Evolutionary conservation across 2,888 invertebrate species (phyloP).

Genomic region (Epistrophe eligans): DNA sequence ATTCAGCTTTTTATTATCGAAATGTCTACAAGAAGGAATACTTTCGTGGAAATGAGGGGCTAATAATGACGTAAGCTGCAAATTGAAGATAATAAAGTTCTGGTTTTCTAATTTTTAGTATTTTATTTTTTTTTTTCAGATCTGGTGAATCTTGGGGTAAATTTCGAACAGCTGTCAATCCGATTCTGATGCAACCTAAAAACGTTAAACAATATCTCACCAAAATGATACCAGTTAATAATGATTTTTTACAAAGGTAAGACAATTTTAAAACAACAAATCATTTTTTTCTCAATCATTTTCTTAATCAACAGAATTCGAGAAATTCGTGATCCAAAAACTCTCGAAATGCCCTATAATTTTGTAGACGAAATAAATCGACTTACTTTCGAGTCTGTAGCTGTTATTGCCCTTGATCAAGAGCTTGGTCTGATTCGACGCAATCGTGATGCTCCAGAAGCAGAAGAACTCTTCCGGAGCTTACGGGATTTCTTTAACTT

Average conservation of each 20-base stretch:
- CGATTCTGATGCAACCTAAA: slow-evolving; percentile 86
- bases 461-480: slow-evolving; percentile 76
- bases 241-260: slow-evolving; percentile 77
- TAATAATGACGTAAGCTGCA: slow-evolving; percentile 71
- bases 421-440: slow-evolving; percentile 75
- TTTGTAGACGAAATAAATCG: slow-evolving; percentile 84
- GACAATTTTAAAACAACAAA: background rate
- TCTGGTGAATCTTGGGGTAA: slow-evolving; percentile 88
- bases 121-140: slow-evolving; percentile 77
- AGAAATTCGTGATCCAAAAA: slow-evolving; percentile 76
- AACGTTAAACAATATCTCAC: slow-evolving; percentile 84
- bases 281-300: no score
- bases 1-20: slow-evolving; percentile 81
- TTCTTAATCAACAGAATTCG: slow-evolving; percentile 79
- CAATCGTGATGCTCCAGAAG: slow-evolving; percentile 78
- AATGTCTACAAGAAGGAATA: slow-evolving; percentile 78
- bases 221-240: slow-evolving; percentile 84
- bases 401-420: slow-evolving; percentile 81
- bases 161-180: slow-evolving; percentile 87
- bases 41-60: slow-evolving; percentile 72
- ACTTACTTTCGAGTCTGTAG: slow-evolving; percentile 85
- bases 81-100: background rate
- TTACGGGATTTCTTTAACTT: slow-evolving; percentile 73
- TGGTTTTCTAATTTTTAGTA: background rate
- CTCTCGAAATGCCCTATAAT: slow-evolving; percentile 81